Percentiles rank a stretch among this genome's conserved stretches.
Evolutionary conservation across 2,113 vertebrate species (phyloP).

Genomic region (Passer montanus): DNA sequence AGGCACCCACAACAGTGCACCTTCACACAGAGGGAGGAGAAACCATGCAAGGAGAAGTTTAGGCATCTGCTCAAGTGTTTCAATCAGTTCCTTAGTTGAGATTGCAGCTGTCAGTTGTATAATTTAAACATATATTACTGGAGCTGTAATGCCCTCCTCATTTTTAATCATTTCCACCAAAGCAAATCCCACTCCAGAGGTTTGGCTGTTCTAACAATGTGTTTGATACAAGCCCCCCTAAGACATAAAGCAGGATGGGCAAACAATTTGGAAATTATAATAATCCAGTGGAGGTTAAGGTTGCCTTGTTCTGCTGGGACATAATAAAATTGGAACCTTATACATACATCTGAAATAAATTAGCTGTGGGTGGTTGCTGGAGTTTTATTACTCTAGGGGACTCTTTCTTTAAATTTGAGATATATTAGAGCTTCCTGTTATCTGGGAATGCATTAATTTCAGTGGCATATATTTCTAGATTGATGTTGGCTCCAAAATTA

Average conservation of each 20-base stretch:
- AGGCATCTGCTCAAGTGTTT: background rate
- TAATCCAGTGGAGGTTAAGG: constrained; percentile 47
- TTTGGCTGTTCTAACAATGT: background rate
- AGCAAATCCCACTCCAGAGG: background rate
- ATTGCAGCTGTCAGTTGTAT: background rate
- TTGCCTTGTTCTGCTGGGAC: constrained; percentile 33
- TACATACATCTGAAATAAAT: constrained; percentile 41
- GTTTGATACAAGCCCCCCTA: constrained; percentile 14
- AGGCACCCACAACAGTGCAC: background rate
- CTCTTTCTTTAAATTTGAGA: background rate
- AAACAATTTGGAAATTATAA: constrained; percentile 51
- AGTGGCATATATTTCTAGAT: background rate
- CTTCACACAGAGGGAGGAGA: background rate
- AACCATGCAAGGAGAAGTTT: background rate
- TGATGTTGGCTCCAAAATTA: background rate
- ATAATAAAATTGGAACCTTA: constrained; percentile 7
- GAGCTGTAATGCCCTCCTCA: background rate
- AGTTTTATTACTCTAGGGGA: background rate
- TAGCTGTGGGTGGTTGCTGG: background rate
- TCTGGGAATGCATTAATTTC: constrained; percentile 9
- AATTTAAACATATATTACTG: constrained; percentile 5
- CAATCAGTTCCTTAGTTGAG: background rate
- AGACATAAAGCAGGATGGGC: constrained; percentile 16
- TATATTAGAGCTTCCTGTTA: background rate
- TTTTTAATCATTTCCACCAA: constrained; percentile 23